A percentile compares a stretch with the other conserved stretches of the same genome.
Conservation (phyloP, 37 sponge, comb jelly and placozoan genomes). For the Axinella damicornis region DNA sequence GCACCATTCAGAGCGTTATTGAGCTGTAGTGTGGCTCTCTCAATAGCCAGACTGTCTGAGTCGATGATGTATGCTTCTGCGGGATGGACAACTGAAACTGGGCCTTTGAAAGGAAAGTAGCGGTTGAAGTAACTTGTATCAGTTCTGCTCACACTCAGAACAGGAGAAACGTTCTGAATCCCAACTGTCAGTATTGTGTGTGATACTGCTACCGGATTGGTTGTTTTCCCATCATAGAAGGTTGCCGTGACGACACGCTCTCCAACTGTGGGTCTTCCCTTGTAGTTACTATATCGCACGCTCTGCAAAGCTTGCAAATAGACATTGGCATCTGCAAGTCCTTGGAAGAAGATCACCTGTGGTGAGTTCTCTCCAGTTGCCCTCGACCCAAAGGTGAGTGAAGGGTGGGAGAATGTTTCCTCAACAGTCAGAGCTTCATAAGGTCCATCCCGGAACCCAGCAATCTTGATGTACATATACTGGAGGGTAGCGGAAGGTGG, state of each 20-base stretch:
- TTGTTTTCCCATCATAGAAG: constrained; percentile 66
- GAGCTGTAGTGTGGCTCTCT: constrained; percentile 56
- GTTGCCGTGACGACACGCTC: constrained; percentile 45
- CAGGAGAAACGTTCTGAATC: constrained; percentile 67
- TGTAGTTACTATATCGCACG: constrained; percentile 54
- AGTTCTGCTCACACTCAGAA: constrained; percentile 61
- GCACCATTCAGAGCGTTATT: constrained; percentile 55
- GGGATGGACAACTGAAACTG: constrained; percentile 68
- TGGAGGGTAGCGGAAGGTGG: constrained; percentile 40
- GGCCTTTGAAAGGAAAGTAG: constrained; percentile 70
- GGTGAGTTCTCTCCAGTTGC: background rate
- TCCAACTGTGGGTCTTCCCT: constrained; percentile 57
- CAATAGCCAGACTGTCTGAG: constrained; percentile 65
- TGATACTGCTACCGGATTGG: constrained; percentile 19
- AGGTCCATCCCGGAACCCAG: constrained; percentile 38
- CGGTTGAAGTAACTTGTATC: constrained; percentile 24
- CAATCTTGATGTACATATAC: constrained; percentile 58
- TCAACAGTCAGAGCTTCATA: constrained; percentile 32
- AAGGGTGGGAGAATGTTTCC: constrained; percentile 32
- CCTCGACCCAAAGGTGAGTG: constrained; percentile 9
- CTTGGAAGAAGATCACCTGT: constrained; percentile 32
- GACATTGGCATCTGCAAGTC: constrained; percentile 41
- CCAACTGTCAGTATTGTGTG: constrained; percentile 47
- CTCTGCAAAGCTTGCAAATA: constrained; percentile 60
- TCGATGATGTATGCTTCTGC: constrained; percentile 55